Evolutionary conservation across 2,888 invertebrate genomes (phyloP).

Genomic region (Stratiomys singularior): DNA sequence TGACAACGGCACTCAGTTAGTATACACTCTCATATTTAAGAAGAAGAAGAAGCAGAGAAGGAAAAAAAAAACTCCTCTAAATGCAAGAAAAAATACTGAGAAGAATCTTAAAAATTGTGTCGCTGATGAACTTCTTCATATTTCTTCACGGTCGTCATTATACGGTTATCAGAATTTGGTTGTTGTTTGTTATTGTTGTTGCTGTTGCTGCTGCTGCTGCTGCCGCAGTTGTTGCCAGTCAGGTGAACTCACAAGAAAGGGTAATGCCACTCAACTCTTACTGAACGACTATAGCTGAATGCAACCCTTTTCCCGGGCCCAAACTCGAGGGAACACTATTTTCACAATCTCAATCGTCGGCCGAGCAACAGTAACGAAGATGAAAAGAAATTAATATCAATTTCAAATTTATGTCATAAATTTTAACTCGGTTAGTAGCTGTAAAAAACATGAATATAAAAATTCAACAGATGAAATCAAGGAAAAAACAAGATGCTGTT

Average conservation of each 20-base stretch:
- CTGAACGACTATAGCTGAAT: not conserved
- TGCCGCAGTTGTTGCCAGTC: too few species aligned
- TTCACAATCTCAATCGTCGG: not conserved
- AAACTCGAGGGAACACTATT: not conserved
- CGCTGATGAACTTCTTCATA: constrained; percentile 45
- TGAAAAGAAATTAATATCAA: constrained; percentile 50
- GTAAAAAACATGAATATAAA: constrained; percentile 33
- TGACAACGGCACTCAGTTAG: constrained; percentile 33
- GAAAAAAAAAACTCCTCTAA: not conserved
- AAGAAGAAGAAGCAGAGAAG: too few species aligned
- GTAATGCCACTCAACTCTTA: constrained; percentile 18
- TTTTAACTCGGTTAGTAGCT: constrained; percentile 46
- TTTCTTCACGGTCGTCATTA: constrained; percentile 43
- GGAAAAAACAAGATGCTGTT: not conserved
- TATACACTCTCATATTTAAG: not conserved
- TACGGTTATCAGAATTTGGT: constrained; percentile 6
- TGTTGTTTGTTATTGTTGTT: constrained; percentile 5
- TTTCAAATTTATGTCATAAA: constrained; percentile 52
- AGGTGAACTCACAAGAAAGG: constrained; percentile 4
- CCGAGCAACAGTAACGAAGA: constrained; percentile 17
- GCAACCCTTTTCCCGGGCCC: not conserved
- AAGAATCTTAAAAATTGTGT: constrained; percentile 38
- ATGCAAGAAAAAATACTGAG: constrained; percentile 7
- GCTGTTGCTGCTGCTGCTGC: not conserved
- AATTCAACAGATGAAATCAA: not conserved